A percentile compares a stretch with the other conserved stretches of the same genome.
These are phyloP conservation scores for Drosophila azteca DNA, from an alignment of 1,140 invertebrate species.

Conservation along the genomic window DNA sequence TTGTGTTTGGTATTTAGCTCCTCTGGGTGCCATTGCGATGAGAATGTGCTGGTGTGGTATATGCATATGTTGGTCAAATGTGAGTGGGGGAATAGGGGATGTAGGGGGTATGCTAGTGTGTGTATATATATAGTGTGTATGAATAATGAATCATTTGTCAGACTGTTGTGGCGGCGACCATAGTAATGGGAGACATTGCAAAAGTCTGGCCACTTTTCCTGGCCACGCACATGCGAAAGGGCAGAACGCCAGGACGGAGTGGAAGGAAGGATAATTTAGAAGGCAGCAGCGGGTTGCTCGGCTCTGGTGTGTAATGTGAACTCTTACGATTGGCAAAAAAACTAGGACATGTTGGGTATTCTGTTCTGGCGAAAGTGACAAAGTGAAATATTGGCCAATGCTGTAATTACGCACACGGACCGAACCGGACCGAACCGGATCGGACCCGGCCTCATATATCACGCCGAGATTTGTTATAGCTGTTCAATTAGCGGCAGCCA, in stretches of 20 bases:
- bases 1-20: conserved; percentile 51
- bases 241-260: not conserved
- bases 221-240: conserved; percentile 47
- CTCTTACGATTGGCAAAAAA: conserved; percentile 77
- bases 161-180: conserved; percentile 46
- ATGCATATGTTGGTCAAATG: conserved; percentile 7
- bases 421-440: not conserved
- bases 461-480: conserved; percentile 57
- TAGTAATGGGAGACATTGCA: conserved; percentile 60
- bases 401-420: conserved; percentile 70
- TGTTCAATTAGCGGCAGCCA: conserved; percentile 66
- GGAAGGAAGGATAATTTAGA: not conserved
- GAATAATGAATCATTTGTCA: conserved; percentile 80
- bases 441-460: conserved; percentile 66
- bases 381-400: conserved; percentile 77
- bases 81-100: not conserved
- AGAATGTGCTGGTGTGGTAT: conserved; percentile 14
- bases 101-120: conserved; percentile 9
- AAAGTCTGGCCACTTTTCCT: conserved; percentile 46
- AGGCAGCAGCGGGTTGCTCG: not conserved
- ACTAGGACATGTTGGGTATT: conserved; percentile 78
- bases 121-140: conserved; percentile 45
- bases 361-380: conserved; percentile 70
- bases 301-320: conserved; percentile 53
- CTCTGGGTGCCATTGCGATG: conserved; percentile 60